These are phyloP conservation scores for Osmerus eperlanus DNA, from an alignment of 2,113 vertebrate genomes.

Conservation along the genomic window DNA sequence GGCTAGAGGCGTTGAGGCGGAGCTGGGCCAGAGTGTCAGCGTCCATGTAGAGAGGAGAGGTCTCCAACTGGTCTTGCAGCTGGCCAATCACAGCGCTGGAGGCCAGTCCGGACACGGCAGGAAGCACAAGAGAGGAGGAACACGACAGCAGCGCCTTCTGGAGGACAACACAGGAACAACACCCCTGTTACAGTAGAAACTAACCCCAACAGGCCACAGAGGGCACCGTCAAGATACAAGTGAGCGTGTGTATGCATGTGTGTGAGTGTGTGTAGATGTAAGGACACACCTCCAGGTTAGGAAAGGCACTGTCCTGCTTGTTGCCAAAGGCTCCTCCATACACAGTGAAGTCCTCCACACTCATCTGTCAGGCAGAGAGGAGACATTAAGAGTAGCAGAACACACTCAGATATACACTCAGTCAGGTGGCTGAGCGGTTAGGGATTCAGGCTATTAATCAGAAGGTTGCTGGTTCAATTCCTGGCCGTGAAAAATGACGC, in stretches of 20 bases:
- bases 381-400: neutral
- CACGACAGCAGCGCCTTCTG: constrained; percentile 77
- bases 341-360: constrained; percentile 87
- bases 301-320: constrained; percentile 84
- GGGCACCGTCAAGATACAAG: too few relatives aligned
- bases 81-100: constrained; percentile 76
- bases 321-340: constrained; percentile 88
- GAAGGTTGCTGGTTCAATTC: too few relatives aligned
- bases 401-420: neutral
- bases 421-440: too few relatives aligned
- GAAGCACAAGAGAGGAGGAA: constrained; percentile 77
- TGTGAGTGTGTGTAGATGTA: neutral
- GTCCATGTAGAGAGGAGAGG: constrained; percentile 84
- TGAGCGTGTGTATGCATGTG: too few relatives aligned
- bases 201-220: too few relatives aligned
- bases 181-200: neutral
- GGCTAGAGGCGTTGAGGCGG: constrained; percentile 79
- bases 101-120: constrained; percentile 80
- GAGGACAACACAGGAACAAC: neutral
- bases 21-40: constrained; percentile 81
- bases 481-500: too few relatives aligned
- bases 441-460: too few relatives aligned
- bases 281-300: constrained; percentile 79
- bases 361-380: constrained; percentile 70
- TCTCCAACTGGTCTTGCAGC: constrained; percentile 80